Evolutionary conservation across 1,140 invertebrate genomes (phyloP).

Genomic region (Popillia japonica): DNA sequence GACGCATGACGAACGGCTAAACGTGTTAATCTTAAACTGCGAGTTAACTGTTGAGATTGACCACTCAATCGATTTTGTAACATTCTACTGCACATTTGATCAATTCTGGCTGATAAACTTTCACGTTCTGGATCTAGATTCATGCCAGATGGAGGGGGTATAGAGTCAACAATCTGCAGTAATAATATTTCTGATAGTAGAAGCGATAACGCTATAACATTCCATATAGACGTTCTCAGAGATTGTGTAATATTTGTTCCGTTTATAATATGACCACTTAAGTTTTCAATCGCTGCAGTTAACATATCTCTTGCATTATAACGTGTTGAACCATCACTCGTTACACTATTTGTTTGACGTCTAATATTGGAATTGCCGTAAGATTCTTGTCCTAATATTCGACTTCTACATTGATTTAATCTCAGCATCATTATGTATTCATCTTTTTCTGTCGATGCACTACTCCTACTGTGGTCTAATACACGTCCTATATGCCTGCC

Average conservation of each 20-base stretch:
- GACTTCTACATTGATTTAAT: slow-evolving; percentile 39
- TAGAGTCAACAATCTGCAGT: no score
- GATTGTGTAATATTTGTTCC: slow-evolving; percentile 14
- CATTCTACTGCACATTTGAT: no score
- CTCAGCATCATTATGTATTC: slow-evolving; percentile 38
- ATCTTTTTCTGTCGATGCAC: slow-evolving; percentile 4
- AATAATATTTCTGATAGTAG: slow-evolving; percentile 55
- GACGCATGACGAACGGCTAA: no score
- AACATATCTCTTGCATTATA: slow-evolving; percentile 36
- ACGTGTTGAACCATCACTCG: slow-evolving; percentile 38
- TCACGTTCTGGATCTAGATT: no score
- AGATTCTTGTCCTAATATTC: slow-evolving; percentile 15
- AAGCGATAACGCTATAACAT: no score
- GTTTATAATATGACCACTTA: slow-evolving; percentile 35
- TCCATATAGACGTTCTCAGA: slow-evolving; percentile 49
- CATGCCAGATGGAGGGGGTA: no score
- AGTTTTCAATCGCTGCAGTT: slow-evolving; percentile 10
- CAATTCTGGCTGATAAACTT: no score
- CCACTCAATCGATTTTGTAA: no score
- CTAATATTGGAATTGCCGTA: neutral
- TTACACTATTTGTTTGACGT: slow-evolving; percentile 41
- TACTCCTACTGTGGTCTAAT: neutral
- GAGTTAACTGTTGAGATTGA: slow-evolving; percentile 51
- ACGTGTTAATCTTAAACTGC: no score
- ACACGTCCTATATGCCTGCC: slow-evolving; percentile 41